Evolutionary conservation across 2,797 vertebrate genomes (phyloP).

Genomic region (Eulemur coronatus): DNA sequence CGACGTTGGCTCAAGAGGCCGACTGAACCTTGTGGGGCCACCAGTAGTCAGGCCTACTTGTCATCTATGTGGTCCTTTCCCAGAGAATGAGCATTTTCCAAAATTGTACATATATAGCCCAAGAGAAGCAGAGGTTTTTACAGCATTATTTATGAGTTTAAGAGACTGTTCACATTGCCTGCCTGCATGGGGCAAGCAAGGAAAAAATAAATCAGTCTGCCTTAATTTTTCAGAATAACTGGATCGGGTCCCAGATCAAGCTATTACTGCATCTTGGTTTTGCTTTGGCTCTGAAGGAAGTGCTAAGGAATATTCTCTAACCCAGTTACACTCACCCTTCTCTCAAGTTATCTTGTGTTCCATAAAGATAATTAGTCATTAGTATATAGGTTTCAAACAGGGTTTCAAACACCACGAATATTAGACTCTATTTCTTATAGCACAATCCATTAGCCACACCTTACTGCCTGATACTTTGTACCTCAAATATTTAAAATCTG

Average conservation of each 20-base stretch:
- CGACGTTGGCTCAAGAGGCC: not conserved
- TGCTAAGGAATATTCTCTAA: not conserved
- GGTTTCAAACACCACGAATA: not conserved
- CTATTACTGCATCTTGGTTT: not conserved
- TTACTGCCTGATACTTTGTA: not conserved
- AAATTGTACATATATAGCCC: not conserved
- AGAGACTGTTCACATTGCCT: not conserved
- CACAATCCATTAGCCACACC: not conserved
- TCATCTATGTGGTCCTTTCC: not conserved
- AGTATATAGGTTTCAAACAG: not conserved
- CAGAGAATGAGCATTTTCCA: not conserved
- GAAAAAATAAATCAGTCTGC: not conserved
- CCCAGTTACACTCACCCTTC: not conserved
- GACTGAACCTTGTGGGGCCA: not conserved
- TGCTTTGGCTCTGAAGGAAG: not conserved
- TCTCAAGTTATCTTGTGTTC: not conserved
- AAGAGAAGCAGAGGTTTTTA: not conserved
- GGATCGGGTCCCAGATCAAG: not conserved
- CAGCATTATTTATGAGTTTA: not conserved
- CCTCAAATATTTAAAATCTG: not conserved
- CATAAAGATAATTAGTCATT: not conserved
- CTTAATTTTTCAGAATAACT: not conserved
- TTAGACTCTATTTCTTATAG: not conserved
- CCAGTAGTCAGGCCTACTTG: not conserved
- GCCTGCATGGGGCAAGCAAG: not conserved